phyloP scores from a whole-genome alignment of 2,888 invertebrate genomes.

The Galeruca laticollis region DNA sequence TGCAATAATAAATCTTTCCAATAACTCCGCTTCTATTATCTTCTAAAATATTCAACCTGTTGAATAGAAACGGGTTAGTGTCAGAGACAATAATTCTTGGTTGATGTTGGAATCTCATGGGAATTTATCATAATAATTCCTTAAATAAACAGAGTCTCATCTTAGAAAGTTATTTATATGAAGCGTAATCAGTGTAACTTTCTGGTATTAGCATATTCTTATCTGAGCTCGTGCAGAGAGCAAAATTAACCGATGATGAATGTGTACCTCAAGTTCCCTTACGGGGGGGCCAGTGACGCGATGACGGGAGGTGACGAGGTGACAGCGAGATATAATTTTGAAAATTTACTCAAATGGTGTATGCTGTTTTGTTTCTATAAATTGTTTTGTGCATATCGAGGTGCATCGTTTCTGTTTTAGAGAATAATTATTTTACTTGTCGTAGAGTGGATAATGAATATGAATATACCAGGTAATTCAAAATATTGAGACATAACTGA shows the following conservation, averaged over 20 bases:
- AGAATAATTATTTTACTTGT: too few species aligned
- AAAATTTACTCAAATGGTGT: slow-evolving; percentile 22
- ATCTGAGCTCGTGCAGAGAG: slow-evolving; percentile 52
- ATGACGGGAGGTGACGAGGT: slow-evolving; percentile 36
- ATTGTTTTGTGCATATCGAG: background rate
- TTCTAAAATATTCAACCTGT: slow-evolving; percentile 14
- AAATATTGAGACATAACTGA: too few species aligned
- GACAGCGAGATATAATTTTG: slow-evolving; percentile 29
- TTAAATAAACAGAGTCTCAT: slow-evolving; percentile 52
- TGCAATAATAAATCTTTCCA: background rate
- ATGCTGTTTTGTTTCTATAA: background rate
- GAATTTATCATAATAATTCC: slow-evolving; percentile 52
- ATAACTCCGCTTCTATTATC: slow-evolving; percentile 1
- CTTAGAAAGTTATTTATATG: slow-evolving; percentile 55
- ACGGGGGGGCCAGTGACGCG: slow-evolving; percentile 35
- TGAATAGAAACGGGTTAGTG: slow-evolving; percentile 27
- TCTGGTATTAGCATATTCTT: slow-evolving; percentile 54
- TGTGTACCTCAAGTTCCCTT: slow-evolving; percentile 41
- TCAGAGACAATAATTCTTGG: slow-evolving; percentile 27
- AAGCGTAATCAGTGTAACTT: slow-evolving; percentile 54
- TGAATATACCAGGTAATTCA: too few species aligned
- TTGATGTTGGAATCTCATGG: slow-evolving; percentile 28
- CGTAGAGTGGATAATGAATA: too few species aligned
- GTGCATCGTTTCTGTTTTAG: background rate
- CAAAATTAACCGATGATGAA: slow-evolving; percentile 54